A percentile compares a stretch with the other conserved stretches of the same genome.
phyloP scores from a whole-genome alignment of 2,797 vertebrate genomes.

The Mareca strepera region DNA sequence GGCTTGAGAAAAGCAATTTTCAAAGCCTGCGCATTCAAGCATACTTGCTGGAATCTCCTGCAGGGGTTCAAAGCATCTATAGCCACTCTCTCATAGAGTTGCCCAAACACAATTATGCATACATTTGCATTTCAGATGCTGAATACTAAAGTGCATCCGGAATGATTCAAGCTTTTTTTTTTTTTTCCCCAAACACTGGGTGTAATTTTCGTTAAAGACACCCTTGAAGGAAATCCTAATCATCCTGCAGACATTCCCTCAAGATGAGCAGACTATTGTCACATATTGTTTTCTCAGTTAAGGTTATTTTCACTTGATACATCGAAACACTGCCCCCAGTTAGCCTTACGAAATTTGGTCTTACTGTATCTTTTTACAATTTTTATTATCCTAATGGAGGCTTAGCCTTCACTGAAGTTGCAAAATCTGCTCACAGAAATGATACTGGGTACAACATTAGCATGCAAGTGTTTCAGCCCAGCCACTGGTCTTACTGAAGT shows the following conservation, averaged over 20 bases:
- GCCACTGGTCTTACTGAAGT: slow-evolving; percentile 2
- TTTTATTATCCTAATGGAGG: not conserved
- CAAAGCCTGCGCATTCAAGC: not conserved
- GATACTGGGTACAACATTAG: not conserved
- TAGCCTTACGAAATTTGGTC: not conserved
- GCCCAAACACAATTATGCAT: slow-evolving; percentile 50
- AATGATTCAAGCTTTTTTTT: not conserved
- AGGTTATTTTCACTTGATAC: slow-evolving; percentile 18
- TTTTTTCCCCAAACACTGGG: not conserved
- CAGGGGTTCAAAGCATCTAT: slow-evolving; percentile 29
- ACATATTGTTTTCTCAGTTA: not conserved
- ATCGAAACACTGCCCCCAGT: not conserved
- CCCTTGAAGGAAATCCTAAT: slow-evolving; percentile 35
- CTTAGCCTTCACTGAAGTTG: not conserved
- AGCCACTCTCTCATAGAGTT: slow-evolving; percentile 11
- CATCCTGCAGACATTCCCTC: slow-evolving; percentile 18
- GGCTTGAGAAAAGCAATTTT: slow-evolving; percentile 22
- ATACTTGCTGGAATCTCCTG: slow-evolving; percentile 8
- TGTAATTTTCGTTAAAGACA: slow-evolving; percentile 36
- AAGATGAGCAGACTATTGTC: not conserved
- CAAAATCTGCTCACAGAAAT: not conserved
- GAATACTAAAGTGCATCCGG: slow-evolving; percentile 14
- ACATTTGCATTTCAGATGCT: slow-evolving; percentile 48
- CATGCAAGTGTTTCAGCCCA: slow-evolving; percentile 17
- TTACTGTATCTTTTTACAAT: not conserved